Conservation (phyloP, 1,140 invertebrate genomes). For the Bombus superbus region DNA sequence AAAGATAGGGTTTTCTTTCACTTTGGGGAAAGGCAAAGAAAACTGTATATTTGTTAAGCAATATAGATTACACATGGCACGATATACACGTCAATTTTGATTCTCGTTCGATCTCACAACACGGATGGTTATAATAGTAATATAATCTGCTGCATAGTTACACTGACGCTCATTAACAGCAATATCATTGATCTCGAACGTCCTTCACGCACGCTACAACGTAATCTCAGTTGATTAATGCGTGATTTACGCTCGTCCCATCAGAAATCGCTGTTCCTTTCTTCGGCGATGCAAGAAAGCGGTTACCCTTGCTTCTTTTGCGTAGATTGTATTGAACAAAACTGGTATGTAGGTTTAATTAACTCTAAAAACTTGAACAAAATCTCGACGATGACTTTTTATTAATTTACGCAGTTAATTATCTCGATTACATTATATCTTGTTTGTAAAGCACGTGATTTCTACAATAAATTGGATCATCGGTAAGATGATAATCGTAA, state of each 20-base stretch:
- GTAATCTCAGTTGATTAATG: slow-evolving; percentile 14
- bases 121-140: slow-evolving; percentile 30
- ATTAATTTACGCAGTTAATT: neutral
- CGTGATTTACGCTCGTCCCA: slow-evolving; percentile 5
- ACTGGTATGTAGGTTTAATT: neutral
- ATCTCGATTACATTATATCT: neutral
- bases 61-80: no score
- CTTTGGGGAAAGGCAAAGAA: no score
- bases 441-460: neutral
- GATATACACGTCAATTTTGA: neutral
- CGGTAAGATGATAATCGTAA: neutral
- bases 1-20: neutral
- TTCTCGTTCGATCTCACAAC: slow-evolving; percentile 27
- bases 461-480: neutral
- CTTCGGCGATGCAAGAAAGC: slow-evolving; percentile 16
- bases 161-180: slow-evolving; percentile 29
- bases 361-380: neutral
- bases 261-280: slow-evolving; percentile 18
- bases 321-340: neutral
- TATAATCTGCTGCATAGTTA: slow-evolving; percentile 4
- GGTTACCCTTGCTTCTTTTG: neutral
- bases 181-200: slow-evolving; percentile 39
- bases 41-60: no score
- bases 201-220: slow-evolving; percentile 47
- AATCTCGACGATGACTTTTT: neutral